Percentiles rank a stretch among this genome's conserved stretches.
Evolutionary conservation across 2,888 invertebrate genomes (phyloP).

Genomic region (Lochmaea capreae): DNA sequence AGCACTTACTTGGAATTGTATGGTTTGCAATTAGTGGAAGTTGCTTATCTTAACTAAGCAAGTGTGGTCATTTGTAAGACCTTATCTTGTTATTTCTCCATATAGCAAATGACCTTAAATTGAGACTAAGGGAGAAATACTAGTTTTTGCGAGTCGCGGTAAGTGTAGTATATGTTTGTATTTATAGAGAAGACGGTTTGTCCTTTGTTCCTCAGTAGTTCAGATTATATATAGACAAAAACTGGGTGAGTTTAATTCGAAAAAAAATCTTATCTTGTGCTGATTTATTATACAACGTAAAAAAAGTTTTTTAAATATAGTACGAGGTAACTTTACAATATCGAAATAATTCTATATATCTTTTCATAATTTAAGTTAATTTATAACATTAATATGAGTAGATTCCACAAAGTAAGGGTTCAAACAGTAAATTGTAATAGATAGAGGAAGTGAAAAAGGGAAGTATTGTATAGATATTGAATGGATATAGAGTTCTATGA

Average conservation of each 20-base stretch:
- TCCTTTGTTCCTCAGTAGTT: background rate
- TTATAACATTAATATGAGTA: too few relatives aligned
- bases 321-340: too few relatives aligned
- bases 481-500: too few relatives aligned
- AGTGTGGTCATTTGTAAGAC: constrained; percentile 44
- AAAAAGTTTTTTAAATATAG: too few relatives aligned
- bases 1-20: constrained; percentile 28
- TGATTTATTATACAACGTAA: too few relatives aligned
- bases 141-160: background rate
- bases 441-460: too few relatives aligned
- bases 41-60: constrained; percentile 40
- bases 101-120: constrained; percentile 24
- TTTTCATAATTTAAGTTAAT: too few relatives aligned
- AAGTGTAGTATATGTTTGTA: background rate
- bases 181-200: background rate
- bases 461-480: too few relatives aligned
- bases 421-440: too few relatives aligned
- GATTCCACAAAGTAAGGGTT: too few relatives aligned
- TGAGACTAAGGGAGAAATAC: background rate
- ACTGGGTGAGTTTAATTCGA: background rate
- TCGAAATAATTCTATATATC: too few relatives aligned
- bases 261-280: too few relatives aligned
- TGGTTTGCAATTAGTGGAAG: constrained; percentile 39
- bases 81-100: constrained; percentile 42
- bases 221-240: background rate